These are phyloP conservation scores for Priocnemis perturbator DNA, from an alignment of 2,888 invertebrate species.

Conservation along the genomic window DNA sequence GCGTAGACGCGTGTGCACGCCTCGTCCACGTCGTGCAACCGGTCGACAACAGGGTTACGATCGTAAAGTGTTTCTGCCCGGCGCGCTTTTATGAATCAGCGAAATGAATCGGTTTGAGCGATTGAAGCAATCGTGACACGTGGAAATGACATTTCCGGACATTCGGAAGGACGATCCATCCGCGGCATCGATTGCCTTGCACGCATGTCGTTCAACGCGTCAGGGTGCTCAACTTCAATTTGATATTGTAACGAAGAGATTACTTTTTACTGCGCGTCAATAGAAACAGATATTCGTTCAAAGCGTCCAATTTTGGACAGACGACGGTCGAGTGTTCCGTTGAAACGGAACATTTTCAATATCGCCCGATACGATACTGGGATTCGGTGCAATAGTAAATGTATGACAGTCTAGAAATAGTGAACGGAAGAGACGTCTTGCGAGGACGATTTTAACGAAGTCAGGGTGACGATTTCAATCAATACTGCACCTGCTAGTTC, in stretches of 20 bases:
- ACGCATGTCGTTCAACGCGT: constrained; percentile 21
- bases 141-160: constrained; percentile 42
- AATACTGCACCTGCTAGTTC: too few relatives aligned
- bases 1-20: not conserved
- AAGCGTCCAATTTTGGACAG: constrained; percentile 8
- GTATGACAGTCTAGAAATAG: too few relatives aligned
- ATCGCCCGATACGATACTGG: too few relatives aligned
- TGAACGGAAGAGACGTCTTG: too few relatives aligned
- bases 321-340: too few relatives aligned
- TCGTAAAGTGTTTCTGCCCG: constrained; percentile 12
- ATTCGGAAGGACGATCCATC: constrained; percentile 21
- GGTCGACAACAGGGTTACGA: not conserved
- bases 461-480: too few relatives aligned
- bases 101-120: constrained; percentile 1
- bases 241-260: not conserved
- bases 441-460: too few relatives aligned
- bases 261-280: too few relatives aligned
- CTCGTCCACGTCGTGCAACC: not conserved
- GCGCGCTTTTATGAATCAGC: constrained; percentile 2
- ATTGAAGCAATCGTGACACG: constrained; percentile 33
- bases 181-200: constrained; percentile 28
- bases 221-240: constrained; percentile 9
- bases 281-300: too few relatives aligned
- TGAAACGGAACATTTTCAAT: too few relatives aligned
- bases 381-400: too few relatives aligned